phyloP scores from a whole-genome alignment of 2,888 invertebrate genomes.

The Sarcophaga carnaria region DNA sequence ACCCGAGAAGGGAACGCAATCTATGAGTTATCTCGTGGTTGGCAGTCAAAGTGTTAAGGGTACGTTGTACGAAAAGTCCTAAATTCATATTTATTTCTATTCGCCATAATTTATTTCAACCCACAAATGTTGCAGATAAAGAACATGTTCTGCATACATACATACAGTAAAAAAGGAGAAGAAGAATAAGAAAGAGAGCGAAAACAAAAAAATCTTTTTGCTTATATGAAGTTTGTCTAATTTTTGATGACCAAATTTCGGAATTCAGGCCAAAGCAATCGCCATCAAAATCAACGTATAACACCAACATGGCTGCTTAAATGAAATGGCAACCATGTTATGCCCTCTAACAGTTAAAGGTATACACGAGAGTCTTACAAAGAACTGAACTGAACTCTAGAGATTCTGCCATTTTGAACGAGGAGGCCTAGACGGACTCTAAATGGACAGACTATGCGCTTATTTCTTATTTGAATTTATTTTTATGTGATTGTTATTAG shows the following conservation, averaged over 20 bases:
- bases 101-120: slow-evolving; percentile 26
- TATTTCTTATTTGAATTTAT: background rate
- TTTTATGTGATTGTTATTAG: slow-evolving; percentile 8
- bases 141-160: background rate
- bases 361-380: background rate
- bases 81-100: background rate
- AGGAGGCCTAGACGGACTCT: background rate
- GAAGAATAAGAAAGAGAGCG: background rate
- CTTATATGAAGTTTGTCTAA: slow-evolving; percentile 36
- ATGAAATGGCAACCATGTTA: background rate
- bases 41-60: background rate
- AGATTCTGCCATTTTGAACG: background rate
- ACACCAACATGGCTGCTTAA: background rate
- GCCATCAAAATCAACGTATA: slow-evolving; percentile 12
- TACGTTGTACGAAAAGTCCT: background rate
- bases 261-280: slow-evolving; percentile 35
- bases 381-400: background rate
- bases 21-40: too few relatives aligned
- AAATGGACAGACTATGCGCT: too few relatives aligned
- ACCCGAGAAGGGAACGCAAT: too few relatives aligned
- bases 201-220: background rate
- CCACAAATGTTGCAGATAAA: slow-evolving; percentile 18
- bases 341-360: background rate
- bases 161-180: background rate
- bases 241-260: slow-evolving; percentile 37